Evolutionary conservation across 2,888 invertebrate genomes (phyloP).

Genomic region (Celastrina argiolus): DNA sequence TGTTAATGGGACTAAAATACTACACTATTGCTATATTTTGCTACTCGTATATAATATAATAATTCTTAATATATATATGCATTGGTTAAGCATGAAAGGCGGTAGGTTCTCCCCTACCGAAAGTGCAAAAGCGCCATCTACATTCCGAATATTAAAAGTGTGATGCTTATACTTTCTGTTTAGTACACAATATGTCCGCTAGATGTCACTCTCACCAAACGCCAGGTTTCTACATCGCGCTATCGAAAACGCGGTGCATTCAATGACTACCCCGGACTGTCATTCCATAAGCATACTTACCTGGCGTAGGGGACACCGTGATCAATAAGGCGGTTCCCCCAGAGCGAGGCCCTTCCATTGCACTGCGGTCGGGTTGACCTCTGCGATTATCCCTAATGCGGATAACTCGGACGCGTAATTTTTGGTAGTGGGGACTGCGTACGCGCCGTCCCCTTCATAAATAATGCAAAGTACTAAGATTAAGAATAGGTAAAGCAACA

Average conservation of each 20-base stretch:
- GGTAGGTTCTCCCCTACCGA: background rate
- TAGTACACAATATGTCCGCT: background rate
- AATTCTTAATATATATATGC: too few species aligned
- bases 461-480: too few species aligned
- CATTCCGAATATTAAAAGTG: background rate
- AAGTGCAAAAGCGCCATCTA: background rate
- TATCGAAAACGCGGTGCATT: background rate
- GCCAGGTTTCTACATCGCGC: constrained; percentile 3
- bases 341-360: constrained; percentile 27
- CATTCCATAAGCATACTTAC: constrained; percentile 17
- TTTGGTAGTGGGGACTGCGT: constrained; percentile 15
- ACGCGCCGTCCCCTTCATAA: too few species aligned
- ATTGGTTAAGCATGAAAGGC: background rate
- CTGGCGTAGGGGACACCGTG: constrained; percentile 28
- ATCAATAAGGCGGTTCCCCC: constrained; percentile 24
- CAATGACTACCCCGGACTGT: background rate
- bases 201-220: constrained; percentile 6
- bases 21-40: too few species aligned
- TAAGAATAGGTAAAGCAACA: too few species aligned
- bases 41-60: too few species aligned
- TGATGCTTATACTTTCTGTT: background rate
- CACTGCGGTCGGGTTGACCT: constrained; percentile 28
- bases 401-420: constrained; percentile 19
- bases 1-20: too few species aligned
- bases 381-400: constrained; percentile 26